Base-by-base conservation (phyloP, 1,140 invertebrate genomes). In the Anastrepha ludens region DNA sequence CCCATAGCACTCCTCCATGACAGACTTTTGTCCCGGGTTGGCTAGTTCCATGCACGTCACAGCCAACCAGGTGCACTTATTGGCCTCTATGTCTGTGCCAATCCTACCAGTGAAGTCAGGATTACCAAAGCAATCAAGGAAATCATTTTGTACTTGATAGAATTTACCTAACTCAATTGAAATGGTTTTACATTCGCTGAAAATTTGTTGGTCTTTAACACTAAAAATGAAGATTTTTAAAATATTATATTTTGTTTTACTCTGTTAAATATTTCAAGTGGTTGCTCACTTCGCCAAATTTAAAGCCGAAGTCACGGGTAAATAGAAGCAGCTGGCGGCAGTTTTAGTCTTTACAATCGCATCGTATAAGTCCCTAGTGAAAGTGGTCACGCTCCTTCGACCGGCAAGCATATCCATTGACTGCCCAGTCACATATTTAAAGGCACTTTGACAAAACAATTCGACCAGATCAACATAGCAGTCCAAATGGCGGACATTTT, bases 81-180 rank as follows among this genome's bases (percentile, higher is more conserved):
- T 98, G 90, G 99, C 97, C 93, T 97, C 94, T 89, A 99, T 99
- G 91, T 99, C 99, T 5, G 96, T 98, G 2, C 97, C 97, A 41
- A 96, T 94, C 94, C 99, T 99, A 3, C 98, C 98, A 7, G 96
- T 98, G 0, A 97, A 94, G 41, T 95, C 94, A 13, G 96, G 95
- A 93, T 99, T 96, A 2, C 98, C 98, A 93, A 97, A 99, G 92
- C 97, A 98, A 93, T 99, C 98, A 15, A 99, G 94, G 92, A 97
- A 99, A 92, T 99, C 99, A 94, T 99, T 97, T 95, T 98, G 95
- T 60, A 99, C 97, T 96, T 99, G 98, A 92, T 97, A 99, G 91
- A 98, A 98, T 90, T 98, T 96, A n/a, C 99, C 99, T 96, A 99
- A 99, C 94, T 99, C 96, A 50, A 99, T 92, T 0, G 99, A 93